Evolutionary conservation across 2,888 invertebrate genomes (phyloP).

Genomic region (Drepana falcataria): DNA sequence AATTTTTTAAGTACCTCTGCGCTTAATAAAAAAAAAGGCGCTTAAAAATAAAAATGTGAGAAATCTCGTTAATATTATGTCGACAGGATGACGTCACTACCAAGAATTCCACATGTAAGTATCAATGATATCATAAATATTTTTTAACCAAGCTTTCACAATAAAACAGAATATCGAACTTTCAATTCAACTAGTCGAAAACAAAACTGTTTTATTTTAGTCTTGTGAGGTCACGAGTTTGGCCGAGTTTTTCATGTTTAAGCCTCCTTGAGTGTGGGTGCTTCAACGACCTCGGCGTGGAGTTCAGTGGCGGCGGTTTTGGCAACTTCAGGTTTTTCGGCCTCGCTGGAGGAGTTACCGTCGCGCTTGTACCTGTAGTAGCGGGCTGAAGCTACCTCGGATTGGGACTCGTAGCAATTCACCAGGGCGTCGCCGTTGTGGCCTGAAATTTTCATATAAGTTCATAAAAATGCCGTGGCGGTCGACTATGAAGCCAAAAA

Average conservation of each 20-base stretch:
- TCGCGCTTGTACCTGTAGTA: constrained; percentile 69
- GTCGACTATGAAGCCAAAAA: not conserved
- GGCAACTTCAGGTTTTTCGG: constrained; percentile 12
- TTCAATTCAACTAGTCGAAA: no score
- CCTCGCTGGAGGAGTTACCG: constrained; percentile 37
- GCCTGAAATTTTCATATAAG: constrained; percentile 56
- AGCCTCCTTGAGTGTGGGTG: constrained; percentile 11
- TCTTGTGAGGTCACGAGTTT: not conserved
- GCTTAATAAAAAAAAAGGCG: no score
- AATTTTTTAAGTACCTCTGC: no score
- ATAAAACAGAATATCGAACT: no score
- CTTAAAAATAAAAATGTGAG: no score
- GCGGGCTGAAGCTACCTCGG: constrained; percentile 56
- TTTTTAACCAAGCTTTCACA: no score
- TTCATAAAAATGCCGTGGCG: not conserved
- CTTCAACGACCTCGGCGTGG: constrained; percentile 12
- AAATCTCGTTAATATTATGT: no score
- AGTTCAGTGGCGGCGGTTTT: constrained; percentile 18
- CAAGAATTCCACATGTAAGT: no score
- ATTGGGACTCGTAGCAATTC: constrained; percentile 73
- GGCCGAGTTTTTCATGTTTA: not conserved
- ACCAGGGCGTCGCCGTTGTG: constrained; percentile 79
- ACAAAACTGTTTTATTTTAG: no score
- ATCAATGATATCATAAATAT: no score
- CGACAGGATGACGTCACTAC: no score